A percentile compares a stretch with the other conserved stretches of the same genome.
These are phyloP conservation scores for Nephrotoma guestfalica DNA, from an alignment of 2,888 invertebrate genomes.

Conservation along the genomic window DNA sequence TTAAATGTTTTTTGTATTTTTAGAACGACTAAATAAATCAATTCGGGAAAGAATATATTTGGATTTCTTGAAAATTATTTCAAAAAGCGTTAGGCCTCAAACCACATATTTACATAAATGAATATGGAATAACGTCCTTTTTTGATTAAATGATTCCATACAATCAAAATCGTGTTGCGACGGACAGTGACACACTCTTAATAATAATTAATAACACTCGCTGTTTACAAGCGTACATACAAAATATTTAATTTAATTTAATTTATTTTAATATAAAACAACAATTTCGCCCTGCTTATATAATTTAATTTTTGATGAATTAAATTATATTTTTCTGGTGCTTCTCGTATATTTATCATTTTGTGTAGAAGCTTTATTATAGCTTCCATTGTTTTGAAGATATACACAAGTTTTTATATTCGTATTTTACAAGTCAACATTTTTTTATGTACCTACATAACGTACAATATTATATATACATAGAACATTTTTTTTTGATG, in stretches of 20 bases:
- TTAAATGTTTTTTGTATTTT: background rate
- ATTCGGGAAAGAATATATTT: background rate
- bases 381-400: background rate
- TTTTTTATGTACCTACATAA: no score
- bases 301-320: background rate
- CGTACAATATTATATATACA: background rate
- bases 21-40: background rate
- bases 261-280: background rate
- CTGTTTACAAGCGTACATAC: background rate
- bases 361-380: background rate
- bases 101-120: background rate
- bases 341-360: background rate
- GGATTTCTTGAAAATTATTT: background rate
- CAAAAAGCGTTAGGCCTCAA: background rate
- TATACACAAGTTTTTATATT: background rate
- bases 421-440: background rate
- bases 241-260: background rate
- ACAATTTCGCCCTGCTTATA: background rate
- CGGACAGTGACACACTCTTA: background rate
- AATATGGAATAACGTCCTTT: background rate
- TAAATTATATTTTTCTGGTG: background rate
- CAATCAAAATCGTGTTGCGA: background rate
- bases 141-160: background rate
- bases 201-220: background rate
- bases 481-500: background rate